Evolutionary conservation across 2,888 invertebrate species (phyloP).

Genomic region (Acholoe squamosa): DNA sequence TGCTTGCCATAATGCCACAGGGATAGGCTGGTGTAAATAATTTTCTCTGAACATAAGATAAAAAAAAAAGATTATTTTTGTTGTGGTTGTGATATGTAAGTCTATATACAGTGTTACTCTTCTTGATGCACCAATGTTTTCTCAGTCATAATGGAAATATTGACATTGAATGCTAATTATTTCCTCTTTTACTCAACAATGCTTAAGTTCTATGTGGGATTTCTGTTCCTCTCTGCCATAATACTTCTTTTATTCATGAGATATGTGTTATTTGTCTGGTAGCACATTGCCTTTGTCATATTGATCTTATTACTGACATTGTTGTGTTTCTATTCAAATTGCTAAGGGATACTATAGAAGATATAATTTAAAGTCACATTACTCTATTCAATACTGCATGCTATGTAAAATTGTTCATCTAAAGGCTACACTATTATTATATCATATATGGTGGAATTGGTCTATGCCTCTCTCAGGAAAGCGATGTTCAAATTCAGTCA

Average conservation of each 20-base stretch:
- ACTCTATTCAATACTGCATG: too few species aligned
- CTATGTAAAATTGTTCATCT: too few species aligned
- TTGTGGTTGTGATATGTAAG: conserved; percentile 30
- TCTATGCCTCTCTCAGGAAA: conserved; percentile 35
- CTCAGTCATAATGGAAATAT: conserved; percentile 4
- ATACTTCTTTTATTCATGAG: conserved; percentile 24
- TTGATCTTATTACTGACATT: too few species aligned
- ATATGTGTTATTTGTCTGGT: too few species aligned
- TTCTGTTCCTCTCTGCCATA: conserved; percentile 25
- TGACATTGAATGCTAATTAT: neutral
- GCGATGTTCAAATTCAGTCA: neutral
- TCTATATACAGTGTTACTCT: conserved; percentile 1
- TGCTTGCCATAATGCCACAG: neutral
- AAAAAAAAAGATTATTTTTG: too few species aligned
- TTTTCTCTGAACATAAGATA: neutral
- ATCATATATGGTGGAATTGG: too few species aligned
- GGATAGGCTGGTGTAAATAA: conserved; percentile 1
- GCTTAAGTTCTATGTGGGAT: conserved; percentile 3
- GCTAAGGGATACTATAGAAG: too few species aligned
- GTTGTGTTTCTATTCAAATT: too few species aligned
- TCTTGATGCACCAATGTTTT: neutral
- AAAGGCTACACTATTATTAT: too few species aligned
- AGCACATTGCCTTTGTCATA: too few species aligned
- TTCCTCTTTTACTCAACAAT: too few species aligned
- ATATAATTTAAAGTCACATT: too few species aligned